phyloP scores from a whole-genome alignment of 2,113 vertebrate genomes.

The Talpa occidentalis region DNA sequence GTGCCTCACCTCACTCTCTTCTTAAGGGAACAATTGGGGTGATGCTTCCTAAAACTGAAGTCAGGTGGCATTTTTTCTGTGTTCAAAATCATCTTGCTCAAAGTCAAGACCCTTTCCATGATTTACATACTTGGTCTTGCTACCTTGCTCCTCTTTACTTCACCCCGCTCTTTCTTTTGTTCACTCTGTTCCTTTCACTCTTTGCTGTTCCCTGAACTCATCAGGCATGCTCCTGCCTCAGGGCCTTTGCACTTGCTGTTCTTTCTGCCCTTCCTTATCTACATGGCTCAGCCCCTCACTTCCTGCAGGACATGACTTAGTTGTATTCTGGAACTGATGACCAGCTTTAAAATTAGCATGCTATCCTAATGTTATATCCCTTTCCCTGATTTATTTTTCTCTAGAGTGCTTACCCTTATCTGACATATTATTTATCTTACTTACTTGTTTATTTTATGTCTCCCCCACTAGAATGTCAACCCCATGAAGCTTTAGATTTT shows the following conservation, averaged over 20 bases:
- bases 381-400: neutral
- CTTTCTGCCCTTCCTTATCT: neutral
- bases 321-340: neutral
- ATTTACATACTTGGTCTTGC: neutral
- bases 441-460: neutral
- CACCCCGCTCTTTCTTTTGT: neutral
- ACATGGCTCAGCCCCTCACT: neutral
- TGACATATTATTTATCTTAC: neutral
- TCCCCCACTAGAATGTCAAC: neutral
- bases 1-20: neutral
- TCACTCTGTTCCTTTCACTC: neutral
- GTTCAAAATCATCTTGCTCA: neutral
- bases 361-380: fast-evolving
- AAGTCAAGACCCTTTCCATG: neutral
- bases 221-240: neutral
- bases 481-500: neutral
- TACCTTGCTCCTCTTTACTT: neutral
- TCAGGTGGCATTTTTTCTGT: neutral
- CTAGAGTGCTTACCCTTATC: neutral
- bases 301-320: neutral
- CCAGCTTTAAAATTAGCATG: neutral
- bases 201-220: neutral
- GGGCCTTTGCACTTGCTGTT: neutral
- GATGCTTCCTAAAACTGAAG: neutral
- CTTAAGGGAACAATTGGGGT: neutral